Percentiles rank a stretch among this genome's conserved stretches.
These are phyloP conservation scores for Pemphredon lugubris DNA, from an alignment of 2,888 invertebrate species.

Conservation along the genomic window DNA sequence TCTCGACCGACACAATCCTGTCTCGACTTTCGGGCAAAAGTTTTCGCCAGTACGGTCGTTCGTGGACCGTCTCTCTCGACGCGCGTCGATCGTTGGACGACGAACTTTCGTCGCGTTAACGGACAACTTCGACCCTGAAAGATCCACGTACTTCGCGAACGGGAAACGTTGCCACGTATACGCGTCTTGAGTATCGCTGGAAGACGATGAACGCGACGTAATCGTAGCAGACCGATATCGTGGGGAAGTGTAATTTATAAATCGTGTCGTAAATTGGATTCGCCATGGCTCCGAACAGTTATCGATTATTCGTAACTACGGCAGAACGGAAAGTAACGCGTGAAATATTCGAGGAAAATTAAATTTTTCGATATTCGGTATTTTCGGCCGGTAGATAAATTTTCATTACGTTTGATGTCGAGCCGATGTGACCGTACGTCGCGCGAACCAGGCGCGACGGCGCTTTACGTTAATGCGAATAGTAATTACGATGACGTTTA, in stretches of 20 bases:
- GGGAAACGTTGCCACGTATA: conserved; percentile 2
- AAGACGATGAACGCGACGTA: not conserved
- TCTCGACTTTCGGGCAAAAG: conserved; percentile 19
- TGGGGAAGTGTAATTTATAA: not conserved
- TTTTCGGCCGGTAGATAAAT: too few species aligned
- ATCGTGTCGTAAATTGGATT: not conserved
- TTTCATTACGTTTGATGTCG: too few species aligned
- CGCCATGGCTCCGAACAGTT: not conserved
- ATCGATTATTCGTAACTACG: not conserved
- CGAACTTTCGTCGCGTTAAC: conserved; percentile 21
- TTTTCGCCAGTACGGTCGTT: conserved; percentile 28
- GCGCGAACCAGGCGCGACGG: too few species aligned
- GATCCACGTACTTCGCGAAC: conserved; percentile 15
- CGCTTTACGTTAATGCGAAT: too few species aligned
- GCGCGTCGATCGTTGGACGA: conserved; percentile 28
- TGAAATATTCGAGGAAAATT: too few species aligned
- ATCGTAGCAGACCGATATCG: not conserved
- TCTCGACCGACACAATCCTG: not conserved
- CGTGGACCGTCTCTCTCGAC: conserved; percentile 22
- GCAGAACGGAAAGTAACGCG: too few species aligned
- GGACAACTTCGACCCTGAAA: conserved; percentile 23
- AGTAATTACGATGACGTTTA: not conserved
- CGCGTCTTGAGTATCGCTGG: not conserved
- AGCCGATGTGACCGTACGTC: too few species aligned
- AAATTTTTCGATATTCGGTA: too few species aligned